Evolutionary conservation across 2,797 vertebrate genomes (phyloP), one percentile per base, ranked within the genome.

Genomic region (Sebastolobus altivelis): DNA sequence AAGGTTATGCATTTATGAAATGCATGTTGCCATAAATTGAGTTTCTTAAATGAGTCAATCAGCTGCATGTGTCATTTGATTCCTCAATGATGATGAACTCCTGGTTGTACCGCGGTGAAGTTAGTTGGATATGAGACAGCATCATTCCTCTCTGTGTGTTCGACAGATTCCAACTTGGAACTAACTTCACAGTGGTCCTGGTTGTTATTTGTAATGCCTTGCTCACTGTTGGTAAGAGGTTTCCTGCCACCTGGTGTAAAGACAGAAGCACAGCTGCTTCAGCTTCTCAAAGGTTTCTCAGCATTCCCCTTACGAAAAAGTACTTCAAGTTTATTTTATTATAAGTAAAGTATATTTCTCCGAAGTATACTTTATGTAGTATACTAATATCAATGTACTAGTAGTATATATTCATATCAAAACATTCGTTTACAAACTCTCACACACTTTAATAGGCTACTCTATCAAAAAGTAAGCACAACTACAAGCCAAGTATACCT

Each of bases 231-330:
- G 27, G 12, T 4, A 46, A 31, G 78, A 72, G 62, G 61, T 84
- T 80, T 88, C 5, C 89, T 92, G 94, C 93, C 93, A 87, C 88
- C 92, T 94, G 68, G 82, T 93, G 94, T 75, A 69, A 18, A 72
- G 18, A 78, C 55, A 25, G 14, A 72, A 72, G n/a, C 65, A 83
- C 69, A 66, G 49, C 77, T 75, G 38, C 40, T 75, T 29, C 43
- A 8, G 12, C 22, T n/a, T 68, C 4, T 16, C 14, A 35, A n/a
- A 37, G 4, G 9, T 35, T 66, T 12, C 12, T 31, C 14, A n/a
- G 1, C 8, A 11, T 46, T 49, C 46, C 18, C 46, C 46, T 49
- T 18, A 49, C 46, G 0, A 46, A 18, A 43, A 3, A 46, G 43
- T n/a, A 46, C 16, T 46, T 46, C 43, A 46, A 0, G 46, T 20